Percentiles rank a stretch among this genome's conserved stretches.
Evolutionary conservation across 2,797 vertebrate genomes (phyloP).

Genomic region (Peromyscus attwateri): DNA sequence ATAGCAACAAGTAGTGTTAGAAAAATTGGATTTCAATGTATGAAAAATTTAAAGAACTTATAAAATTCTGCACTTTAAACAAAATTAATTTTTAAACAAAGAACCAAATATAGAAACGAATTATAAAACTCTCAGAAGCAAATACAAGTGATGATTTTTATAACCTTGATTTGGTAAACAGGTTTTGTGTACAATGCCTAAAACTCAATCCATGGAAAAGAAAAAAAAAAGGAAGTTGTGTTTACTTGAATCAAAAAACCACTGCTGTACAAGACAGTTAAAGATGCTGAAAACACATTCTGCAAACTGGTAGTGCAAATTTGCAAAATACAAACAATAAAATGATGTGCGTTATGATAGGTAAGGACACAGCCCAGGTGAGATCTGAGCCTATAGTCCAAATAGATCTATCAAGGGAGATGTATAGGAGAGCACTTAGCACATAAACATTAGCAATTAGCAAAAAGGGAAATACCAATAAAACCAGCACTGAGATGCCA

Average conservation of each 20-base stretch:
- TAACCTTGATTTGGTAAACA: background rate
- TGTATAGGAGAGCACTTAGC: too few relatives aligned
- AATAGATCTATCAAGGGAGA: background rate
- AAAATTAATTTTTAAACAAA: background rate
- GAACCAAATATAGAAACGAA: background rate
- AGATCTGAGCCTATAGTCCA: background rate
- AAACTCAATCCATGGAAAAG: background rate
- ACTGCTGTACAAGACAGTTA: background rate
- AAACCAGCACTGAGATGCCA: background rate
- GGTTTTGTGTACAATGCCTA: background rate
- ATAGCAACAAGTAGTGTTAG: background rate
- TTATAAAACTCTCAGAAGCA: background rate
- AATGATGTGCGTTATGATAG: background rate
- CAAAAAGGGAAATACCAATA: background rate
- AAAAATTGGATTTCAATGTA: background rate
- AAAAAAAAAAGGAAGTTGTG: background rate
- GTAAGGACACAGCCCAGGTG: background rate
- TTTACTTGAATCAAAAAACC: background rate
- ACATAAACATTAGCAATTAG: background rate
- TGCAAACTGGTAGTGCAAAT: background rate
- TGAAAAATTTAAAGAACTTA: background rate
- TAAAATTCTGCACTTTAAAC: background rate
- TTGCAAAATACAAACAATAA: background rate
- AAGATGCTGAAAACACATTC: background rate
- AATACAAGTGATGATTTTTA: background rate